phyloP scores from a whole-genome alignment of 2,888 invertebrate species.

The Drosophila nigricruria region DNA sequence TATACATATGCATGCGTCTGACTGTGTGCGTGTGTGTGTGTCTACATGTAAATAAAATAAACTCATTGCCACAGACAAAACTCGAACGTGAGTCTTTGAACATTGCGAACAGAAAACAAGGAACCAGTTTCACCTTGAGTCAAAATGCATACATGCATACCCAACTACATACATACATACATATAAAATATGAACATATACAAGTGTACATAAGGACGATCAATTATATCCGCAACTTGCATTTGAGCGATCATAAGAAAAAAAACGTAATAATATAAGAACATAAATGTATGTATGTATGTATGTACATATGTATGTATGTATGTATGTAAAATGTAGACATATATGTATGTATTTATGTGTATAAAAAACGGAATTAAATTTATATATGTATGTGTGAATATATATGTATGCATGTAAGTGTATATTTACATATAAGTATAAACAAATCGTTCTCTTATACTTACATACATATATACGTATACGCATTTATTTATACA shows the following conservation, averaged over 20 bases:
- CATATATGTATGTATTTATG: neutral
- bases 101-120: conserved; percentile 77
- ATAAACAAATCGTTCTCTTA: conserved; percentile 3
- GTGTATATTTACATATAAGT: conserved; percentile 1
- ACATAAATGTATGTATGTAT: neutral
- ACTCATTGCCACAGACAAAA: conserved; percentile 74
- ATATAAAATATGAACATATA: conserved; percentile 12
- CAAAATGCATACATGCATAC: conserved; percentile 35
- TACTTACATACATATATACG: neutral
- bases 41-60: conserved; percentile 48
- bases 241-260: conserved; percentile 3
- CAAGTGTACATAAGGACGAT: conserved; percentile 33
- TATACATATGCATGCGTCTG: neutral
- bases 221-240: conserved; percentile 22
- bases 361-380: neutral
- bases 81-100: conserved; percentile 78
- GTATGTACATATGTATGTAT: neutral
- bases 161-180: conserved; percentile 16
- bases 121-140: conserved; percentile 80
- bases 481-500: neutral
- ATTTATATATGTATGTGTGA: neutral
- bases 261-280: neutral
- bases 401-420: neutral
- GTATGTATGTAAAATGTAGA: neutral
- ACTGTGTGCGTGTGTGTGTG: neutral